Conservation (phyloP, 2,888 invertebrate genomes). For the Lagria hirta region DNA sequence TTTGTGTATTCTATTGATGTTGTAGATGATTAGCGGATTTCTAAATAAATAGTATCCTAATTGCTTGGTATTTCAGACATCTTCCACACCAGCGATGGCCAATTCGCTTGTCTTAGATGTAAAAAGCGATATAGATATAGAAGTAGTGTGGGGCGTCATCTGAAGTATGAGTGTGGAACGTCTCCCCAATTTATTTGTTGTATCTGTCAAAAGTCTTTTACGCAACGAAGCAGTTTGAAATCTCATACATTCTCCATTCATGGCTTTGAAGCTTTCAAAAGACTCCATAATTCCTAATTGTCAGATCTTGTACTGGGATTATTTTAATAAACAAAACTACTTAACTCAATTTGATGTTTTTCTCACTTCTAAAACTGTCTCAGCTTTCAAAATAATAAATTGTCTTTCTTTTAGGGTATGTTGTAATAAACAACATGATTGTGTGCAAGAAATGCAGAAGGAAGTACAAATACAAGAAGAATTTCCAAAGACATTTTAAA, state of each 20-base stretch:
- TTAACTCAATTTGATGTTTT: constrained; percentile 3
- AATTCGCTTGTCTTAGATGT: constrained; percentile 35
- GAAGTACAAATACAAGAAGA: constrained; percentile 39
- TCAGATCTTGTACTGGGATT: not conserved
- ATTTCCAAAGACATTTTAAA: constrained; percentile 65
- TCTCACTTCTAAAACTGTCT: not conserved
- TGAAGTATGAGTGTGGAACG: constrained; percentile 36
- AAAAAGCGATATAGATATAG: constrained; percentile 40
- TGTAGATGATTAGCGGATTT: too few species aligned
- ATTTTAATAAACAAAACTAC: not conserved
- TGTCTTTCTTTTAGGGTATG: constrained; percentile 17
- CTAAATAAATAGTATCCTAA: too few species aligned
- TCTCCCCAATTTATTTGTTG: constrained; percentile 30
- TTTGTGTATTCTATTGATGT: not conserved
- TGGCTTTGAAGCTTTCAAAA: constrained; percentile 14
- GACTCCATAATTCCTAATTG: not conserved
- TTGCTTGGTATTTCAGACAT: constrained; percentile 14
- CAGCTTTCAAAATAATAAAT: too few species aligned
- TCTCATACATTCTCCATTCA: constrained; percentile 20
- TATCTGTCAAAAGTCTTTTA: constrained; percentile 32
- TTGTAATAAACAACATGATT: constrained; percentile 13
- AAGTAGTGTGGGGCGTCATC: constrained; percentile 51
- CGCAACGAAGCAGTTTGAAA: constrained; percentile 52
- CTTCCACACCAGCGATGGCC: constrained; percentile 9
- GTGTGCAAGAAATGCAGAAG: constrained; percentile 37